phyloP scores from a whole-genome alignment of 2,113 vertebrate genomes.

The Ictalurus punctatus region DNA sequence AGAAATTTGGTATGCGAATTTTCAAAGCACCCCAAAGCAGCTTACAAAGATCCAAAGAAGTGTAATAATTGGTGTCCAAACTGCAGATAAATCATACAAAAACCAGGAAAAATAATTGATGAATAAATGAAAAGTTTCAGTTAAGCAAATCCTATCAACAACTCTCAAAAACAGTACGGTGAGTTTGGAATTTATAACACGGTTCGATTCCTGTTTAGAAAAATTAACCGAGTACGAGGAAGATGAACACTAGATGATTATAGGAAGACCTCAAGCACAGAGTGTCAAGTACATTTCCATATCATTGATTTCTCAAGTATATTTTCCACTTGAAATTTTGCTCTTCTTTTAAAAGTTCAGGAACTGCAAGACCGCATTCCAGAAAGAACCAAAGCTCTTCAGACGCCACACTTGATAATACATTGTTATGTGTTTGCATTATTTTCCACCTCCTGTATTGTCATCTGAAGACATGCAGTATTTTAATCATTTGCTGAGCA shows the following conservation, averaged over 20 bases:
- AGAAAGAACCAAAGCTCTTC: neutral
- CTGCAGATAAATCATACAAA: neutral
- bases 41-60: neutral
- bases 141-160: neutral
- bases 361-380: neutral
- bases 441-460: neutral
- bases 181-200: neutral
- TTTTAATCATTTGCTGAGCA: conserved; percentile 26
- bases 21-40: neutral
- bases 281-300: neutral
- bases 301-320: neutral
- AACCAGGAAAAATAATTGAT: neutral
- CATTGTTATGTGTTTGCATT: neutral
- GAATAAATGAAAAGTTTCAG: neutral
- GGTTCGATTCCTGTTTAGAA: neutral
- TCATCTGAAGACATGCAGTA: conserved; percentile 3
- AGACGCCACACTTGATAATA: neutral
- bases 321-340: neutral
- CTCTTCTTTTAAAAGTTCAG: neutral
- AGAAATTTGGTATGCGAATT: neutral
- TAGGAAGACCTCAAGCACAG: neutral
- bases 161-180: neutral
- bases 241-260: neutral
- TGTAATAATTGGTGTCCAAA: neutral
- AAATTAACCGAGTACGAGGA: neutral